These are phyloP conservation scores for Amphimedon queenslandica DNA, from an alignment of 37 sponge, comb jelly and placozoan species.

Conservation along the genomic window DNA sequence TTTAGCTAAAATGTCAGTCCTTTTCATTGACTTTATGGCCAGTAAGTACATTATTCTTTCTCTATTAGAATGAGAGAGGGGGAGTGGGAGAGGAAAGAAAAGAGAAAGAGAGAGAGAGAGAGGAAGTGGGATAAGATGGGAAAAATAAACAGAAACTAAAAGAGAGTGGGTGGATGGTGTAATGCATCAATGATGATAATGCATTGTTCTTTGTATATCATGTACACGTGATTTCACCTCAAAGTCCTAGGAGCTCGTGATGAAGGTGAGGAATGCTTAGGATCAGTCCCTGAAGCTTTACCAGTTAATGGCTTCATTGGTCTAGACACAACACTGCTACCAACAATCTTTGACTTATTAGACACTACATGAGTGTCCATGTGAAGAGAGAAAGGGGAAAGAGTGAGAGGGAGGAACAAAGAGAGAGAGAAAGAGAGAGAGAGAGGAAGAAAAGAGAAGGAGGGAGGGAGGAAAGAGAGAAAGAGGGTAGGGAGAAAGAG, in stretches of 20 bases:
- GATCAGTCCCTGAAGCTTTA: background rate
- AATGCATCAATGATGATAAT: background rate
- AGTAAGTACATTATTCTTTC: constrained; percentile 60
- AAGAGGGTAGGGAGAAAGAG: too few relatives aligned
- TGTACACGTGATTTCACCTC: background rate
- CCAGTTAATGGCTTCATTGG: background rate
- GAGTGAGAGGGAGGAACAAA: background rate
- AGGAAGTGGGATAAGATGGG: too few relatives aligned
- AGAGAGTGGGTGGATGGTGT: too few relatives aligned
- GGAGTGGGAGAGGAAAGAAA: too few relatives aligned
- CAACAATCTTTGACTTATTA: background rate
- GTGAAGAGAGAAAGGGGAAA: background rate
- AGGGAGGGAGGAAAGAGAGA: background rate
- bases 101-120: too few relatives aligned
- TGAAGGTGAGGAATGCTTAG: background rate
- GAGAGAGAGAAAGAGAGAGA: background rate
- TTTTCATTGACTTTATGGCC: constrained; percentile 54
- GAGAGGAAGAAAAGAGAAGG: background rate
- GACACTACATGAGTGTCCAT: background rate
- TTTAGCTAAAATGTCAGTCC: constrained; percentile 27
- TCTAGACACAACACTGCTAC: background rate
- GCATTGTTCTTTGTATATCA: background rate
- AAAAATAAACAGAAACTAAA: too few relatives aligned
- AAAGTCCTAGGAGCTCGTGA: background rate
- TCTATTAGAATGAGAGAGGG: constrained; percentile 11